Base-by-base conservation (phyloP, 2,797 vertebrate genomes). In the Pseudotriccus pelzelni region DNA sequence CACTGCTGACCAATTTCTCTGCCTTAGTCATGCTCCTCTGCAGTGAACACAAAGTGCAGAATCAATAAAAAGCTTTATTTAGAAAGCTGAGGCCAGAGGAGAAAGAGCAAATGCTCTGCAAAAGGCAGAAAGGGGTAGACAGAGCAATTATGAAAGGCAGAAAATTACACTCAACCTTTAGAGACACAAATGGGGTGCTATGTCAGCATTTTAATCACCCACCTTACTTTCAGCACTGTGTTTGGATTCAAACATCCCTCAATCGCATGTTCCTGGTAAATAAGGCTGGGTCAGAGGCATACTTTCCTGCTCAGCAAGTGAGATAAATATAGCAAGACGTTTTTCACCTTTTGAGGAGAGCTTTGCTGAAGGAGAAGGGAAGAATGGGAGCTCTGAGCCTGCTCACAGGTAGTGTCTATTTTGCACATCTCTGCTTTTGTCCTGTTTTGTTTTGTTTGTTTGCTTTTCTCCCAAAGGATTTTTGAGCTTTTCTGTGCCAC, bases 51-150 rank as follows among this genome's bases (percentile, higher is more conserved):
- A 52, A 85, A 86, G 78, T 68, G 52, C 41, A 41, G 22, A 72
- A 94, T 92, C 89, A 84, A 90, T 94, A 87, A 68, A 81, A 87
- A 70, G 37, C 78, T 84, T 93, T 64, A 67, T 89, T 92, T 93
- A 89, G 90, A 87, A 95, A 94, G 60, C 72, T 39, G 68, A 87
- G 36, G 70, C 37, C 32, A 60, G 64, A 74, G 66, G 37, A 87
- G 64, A 80, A 84, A 39, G 60, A 84, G 30, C 63, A 94, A 91
- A 52, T 64, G 63, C 67, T 89, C 68, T 82, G 67, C 17, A 53
- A 73, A 81, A 94, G 70, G 44, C 59, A 90, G 74, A 70, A 94
- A 84, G 64, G 59, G 46, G 68, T 52, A 84, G 44, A 66, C 8
- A 64, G 84, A 78, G 47, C 37, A 49, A 73, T 84, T 86, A 46